Evolutionary conservation across 1,140 invertebrate genomes (phyloP).

Genomic region (Oreohelix idahoensis): DNA sequence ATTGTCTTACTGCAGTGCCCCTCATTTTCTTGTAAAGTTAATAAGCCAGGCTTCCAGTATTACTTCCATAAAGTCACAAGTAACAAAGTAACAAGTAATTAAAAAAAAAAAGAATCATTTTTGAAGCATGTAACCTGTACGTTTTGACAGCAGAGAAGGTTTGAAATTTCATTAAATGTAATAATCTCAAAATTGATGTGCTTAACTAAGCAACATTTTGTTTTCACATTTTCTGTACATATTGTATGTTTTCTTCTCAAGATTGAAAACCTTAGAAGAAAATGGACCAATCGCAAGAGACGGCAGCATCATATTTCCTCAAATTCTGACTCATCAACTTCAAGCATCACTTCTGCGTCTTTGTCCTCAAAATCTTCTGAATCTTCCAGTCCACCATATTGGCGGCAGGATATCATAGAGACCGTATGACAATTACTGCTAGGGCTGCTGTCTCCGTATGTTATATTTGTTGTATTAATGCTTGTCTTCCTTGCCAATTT

Average conservation of each 20-base stretch:
- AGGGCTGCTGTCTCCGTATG: slow-evolving; percentile 59
- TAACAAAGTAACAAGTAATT: too few species aligned
- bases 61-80: too few species aligned
- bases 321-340: not conserved
- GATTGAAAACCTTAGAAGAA: slow-evolving; percentile 14
- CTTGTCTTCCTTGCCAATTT: slow-evolving; percentile 42
- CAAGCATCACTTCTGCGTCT: not conserved
- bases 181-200: too few species aligned
- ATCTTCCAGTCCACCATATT: slow-evolving; percentile 11
- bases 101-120: too few species aligned
- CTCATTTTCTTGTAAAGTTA: too few species aligned
- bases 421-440: slow-evolving; percentile 65
- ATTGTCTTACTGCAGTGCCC: too few species aligned
- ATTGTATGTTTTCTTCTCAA: not conserved
- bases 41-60: too few species aligned
- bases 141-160: too few species aligned
- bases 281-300: slow-evolving; percentile 5
- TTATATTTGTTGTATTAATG: slow-evolving; percentile 49
- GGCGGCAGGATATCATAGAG: slow-evolving; percentile 38
- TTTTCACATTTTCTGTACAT: too few species aligned
- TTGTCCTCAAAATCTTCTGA: slow-evolving; percentile 32
- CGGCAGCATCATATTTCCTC: slow-evolving; percentile 11
- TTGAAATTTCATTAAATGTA: too few species aligned
- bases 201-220: too few species aligned
- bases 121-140: too few species aligned